phyloP scores from a whole-genome alignment of 2,797 vertebrate genomes.

The Enteromius argenteus region DNA sequence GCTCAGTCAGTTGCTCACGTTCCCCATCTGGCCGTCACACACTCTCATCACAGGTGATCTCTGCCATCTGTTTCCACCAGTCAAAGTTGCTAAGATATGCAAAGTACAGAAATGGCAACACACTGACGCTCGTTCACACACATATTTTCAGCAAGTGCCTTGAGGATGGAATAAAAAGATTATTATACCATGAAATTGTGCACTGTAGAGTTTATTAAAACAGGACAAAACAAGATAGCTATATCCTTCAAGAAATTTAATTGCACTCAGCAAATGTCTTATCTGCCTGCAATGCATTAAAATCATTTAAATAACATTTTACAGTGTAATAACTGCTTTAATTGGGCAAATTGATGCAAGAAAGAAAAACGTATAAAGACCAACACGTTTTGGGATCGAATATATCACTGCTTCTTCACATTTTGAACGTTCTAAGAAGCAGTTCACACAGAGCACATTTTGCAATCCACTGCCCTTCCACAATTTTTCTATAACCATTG shows the following conservation, averaged over 20 bases:
- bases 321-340: neutral
- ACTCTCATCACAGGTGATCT: conserved; percentile 53
- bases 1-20: conserved; percentile 48
- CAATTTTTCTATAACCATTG: neutral
- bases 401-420: neutral
- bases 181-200: neutral
- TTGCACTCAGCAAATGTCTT: neutral
- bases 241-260: neutral
- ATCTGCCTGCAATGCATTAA: neutral
- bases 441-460: neutral
- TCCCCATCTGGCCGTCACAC: conserved; percentile 51
- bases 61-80: conserved; percentile 58
- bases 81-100: conserved; percentile 53
- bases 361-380: neutral
- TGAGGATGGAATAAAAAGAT: neutral
- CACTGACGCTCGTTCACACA: conserved; percentile 21
- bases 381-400: neutral
- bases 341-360: neutral
- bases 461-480: neutral
- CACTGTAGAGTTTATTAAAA: neutral
- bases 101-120: conserved; percentile 49
- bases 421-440: too few species aligned
- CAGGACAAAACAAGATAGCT: neutral
- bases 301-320: neutral
- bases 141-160: conserved; percentile 1